Base-by-base conservation (phyloP, 2,888 invertebrate species). In the Erannis defoliaria region DNA sequence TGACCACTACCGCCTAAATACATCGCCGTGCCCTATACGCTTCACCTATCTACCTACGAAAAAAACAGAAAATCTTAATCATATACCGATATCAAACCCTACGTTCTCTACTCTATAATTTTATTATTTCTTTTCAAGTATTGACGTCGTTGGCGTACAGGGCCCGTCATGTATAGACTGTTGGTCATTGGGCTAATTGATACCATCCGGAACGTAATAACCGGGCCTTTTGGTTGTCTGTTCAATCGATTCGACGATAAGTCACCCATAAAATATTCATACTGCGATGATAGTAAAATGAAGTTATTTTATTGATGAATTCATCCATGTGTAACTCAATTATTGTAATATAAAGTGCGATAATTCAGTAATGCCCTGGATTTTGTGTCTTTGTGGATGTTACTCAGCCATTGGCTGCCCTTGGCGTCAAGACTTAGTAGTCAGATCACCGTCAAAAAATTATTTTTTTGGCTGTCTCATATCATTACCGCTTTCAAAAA, bases 171-270 rank as follows among this genome's bases (percentile, higher is more conserved):
- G 14, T 14, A 14, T 14, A 26, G 23, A 8, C 43, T 33, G 33
- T 33, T 12, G 33, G 4, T 12, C n/a, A 12, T 12, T 12, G n/a
- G 12, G n/a, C 12, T 33, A 33, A 33, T n/a, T n/a, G n/a, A n/a
- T 12, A 12, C 5, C 2, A 26, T 14, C 26, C 26, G 14, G 23
- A 26, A 8, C 16, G 5, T 42, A n/a, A 26, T 42, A 23, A 21
- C 48, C 33, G 48, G 40, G 43, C 68, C 71, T 40, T 57, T 23
- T 35, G 9, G 19, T 31, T 46, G 46, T 29, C 46, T 33, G 31
- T 46, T 12, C 46, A 31, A 45, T 42, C 1, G n/a, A 42, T 9
- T 4, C 0, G 14, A 16, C 5, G 8, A 14, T n/a, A 10, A 19
- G 0, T 4, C 10, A 12, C 3, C 19, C 4, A 19, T 19, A 16